Conservation (phyloP, 2,888 invertebrate species). For the Sarcophaga subvicina region DNA sequence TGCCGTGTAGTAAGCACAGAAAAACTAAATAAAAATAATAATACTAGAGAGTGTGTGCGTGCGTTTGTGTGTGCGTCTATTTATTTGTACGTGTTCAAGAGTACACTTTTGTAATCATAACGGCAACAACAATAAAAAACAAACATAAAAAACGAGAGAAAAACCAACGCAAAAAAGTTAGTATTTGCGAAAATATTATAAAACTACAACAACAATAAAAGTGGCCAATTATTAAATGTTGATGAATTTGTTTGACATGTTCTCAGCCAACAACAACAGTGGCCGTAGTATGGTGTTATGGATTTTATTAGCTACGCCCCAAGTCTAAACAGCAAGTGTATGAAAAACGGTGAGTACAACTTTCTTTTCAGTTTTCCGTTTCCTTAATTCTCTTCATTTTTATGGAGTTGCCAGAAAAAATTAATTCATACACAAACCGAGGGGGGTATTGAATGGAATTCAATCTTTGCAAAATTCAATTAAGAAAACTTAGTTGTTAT, state of each 20-base stretch:
- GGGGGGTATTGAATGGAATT: not conserved
- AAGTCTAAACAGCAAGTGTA: conserved; percentile 39
- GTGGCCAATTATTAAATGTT: conserved; percentile 60
- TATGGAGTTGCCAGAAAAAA: conserved; percentile 46
- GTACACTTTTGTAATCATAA: conserved; percentile 56
- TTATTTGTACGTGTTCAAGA: conserved; percentile 65
- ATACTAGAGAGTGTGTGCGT: conserved; percentile 3
- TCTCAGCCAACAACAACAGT: conserved; percentile 9
- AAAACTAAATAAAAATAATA: conserved; percentile 18
- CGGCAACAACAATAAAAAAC: conserved; percentile 11
- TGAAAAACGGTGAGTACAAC: conserved; percentile 32
- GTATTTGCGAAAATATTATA: conserved; percentile 40
- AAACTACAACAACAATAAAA: conserved; percentile 40
- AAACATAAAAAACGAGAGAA: conserved; percentile 27
- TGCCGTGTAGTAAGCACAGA: conserved; percentile 40
- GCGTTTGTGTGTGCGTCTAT: conserved; percentile 21
- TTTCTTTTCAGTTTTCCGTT: conserved; percentile 31
- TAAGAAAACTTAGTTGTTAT: not conserved
- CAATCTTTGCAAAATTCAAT: too few species aligned
- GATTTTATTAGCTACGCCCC: conserved; percentile 62
- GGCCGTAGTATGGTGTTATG: conserved; percentile 1
- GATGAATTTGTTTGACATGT: conserved; percentile 40
- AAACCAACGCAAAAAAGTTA: not conserved
- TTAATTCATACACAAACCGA: not conserved
- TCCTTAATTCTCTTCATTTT: conserved; percentile 39